A percentile compares a stretch with the other conserved stretches of the same genome.
These are phyloP conservation scores for Crotalus horridus DNA, from an alignment of 2,113 vertebrate species.

Conservation along the genomic window DNA sequence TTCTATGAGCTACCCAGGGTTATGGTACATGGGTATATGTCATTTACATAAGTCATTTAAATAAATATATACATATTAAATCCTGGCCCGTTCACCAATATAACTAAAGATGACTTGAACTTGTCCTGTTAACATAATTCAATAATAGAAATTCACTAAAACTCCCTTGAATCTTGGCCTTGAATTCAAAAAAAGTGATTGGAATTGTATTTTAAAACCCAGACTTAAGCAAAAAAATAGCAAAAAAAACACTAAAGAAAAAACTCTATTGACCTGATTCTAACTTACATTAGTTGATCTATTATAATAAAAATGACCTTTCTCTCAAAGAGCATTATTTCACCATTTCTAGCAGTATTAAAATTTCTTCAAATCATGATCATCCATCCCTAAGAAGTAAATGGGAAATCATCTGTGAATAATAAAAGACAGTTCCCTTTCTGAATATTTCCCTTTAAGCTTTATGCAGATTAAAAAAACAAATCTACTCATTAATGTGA, in stretches of 20 bases:
- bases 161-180: neutral
- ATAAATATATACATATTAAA: neutral
- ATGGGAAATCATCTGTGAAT: neutral
- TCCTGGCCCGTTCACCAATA: neutral
- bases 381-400: neutral
- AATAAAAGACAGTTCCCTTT: neutral
- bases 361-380: neutral
- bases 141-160: neutral
- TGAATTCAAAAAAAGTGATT: neutral
- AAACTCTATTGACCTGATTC: neutral
- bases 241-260: neutral
- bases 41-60: neutral
- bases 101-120: neutral
- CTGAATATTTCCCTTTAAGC: slow-evolving; percentile 25
- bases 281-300: neutral
- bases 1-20: neutral
- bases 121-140: neutral
- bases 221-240: neutral
- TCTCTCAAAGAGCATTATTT: neutral
- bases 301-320: neutral
- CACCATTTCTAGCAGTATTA: neutral
- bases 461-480: neutral
- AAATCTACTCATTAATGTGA: neutral
- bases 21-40: neutral
- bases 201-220: neutral